Evolutionary conservation across 2,113 vertebrate species (phyloP).

Genomic region (Brachyhypopomus occidentalis): DNA sequence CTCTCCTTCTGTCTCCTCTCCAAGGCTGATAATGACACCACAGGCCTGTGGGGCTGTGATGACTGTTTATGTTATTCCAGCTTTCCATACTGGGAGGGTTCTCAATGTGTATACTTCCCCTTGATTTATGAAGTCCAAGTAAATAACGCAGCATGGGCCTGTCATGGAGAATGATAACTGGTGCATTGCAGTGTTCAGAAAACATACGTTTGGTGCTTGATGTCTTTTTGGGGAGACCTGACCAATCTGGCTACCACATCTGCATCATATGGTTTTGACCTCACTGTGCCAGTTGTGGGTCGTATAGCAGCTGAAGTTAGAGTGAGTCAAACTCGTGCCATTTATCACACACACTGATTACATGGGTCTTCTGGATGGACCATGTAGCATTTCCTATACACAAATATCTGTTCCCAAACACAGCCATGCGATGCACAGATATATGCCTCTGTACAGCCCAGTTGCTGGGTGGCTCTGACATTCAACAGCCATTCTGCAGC

Average conservation of each 20-base stretch:
- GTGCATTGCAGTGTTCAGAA: background rate
- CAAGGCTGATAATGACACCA: background rate
- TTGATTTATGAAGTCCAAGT: slow-evolving; percentile 34
- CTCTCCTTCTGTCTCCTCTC: background rate
- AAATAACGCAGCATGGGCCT: slow-evolving; percentile 35
- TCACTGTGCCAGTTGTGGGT: background rate
- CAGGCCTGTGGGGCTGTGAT: background rate
- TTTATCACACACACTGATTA: background rate
- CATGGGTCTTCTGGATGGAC: background rate
- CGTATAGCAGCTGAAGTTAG: background rate
- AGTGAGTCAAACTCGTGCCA: background rate
- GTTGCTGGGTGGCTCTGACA: too few species aligned
- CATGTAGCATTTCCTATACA: slow-evolving; percentile 57
- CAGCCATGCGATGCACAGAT: too few species aligned
- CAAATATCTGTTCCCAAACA: too few species aligned
- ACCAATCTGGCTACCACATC: background rate
- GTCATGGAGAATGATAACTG: background rate
- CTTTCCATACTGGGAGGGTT: slow-evolving; percentile 18
- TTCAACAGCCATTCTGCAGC: too few species aligned
- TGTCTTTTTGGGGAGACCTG: background rate
- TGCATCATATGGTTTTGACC: background rate
- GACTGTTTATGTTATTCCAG: slow-evolving; percentile 17
- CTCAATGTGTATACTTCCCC: slow-evolving; percentile 33
- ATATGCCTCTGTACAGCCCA: too few species aligned
- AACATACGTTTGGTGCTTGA: background rate